phyloP scores from a whole-genome alignment of 2,797 vertebrate species.

The Sciurus vulgaris region DNA sequence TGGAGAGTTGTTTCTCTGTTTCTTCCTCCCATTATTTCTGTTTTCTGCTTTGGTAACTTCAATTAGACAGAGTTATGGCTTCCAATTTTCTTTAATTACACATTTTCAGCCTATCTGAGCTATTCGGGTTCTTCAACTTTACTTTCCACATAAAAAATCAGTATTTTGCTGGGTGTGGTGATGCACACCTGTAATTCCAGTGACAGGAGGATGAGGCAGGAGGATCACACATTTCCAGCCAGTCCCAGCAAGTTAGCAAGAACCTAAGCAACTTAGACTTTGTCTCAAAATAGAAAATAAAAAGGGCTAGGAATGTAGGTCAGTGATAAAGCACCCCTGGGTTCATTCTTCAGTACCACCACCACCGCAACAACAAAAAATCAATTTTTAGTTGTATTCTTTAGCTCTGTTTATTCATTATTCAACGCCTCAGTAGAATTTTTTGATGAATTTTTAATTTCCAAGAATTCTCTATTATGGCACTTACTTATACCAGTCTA shows the following conservation, averaged over 20 bases:
- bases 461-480: not conserved
- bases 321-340: too few relatives aligned
- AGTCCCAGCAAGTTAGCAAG: too few relatives aligned
- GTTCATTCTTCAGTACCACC: too few relatives aligned
- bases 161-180: too few relatives aligned
- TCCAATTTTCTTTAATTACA: not conserved
- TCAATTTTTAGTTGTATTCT: not conserved
- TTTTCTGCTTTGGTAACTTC: not conserved
- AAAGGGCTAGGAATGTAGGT: too few relatives aligned
- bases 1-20: not conserved
- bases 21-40: not conserved
- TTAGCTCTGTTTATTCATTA: not conserved
- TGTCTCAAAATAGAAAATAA: too few relatives aligned
- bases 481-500: not conserved
- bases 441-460: slow-evolving; percentile 5
- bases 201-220: too few relatives aligned
- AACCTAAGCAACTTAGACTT: too few relatives aligned
- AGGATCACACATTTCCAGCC: too few relatives aligned
- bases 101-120: not conserved
- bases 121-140: slow-evolving; percentile 39
- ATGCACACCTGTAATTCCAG: too few relatives aligned
- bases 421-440: not conserved
- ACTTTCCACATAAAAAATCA: not conserved
- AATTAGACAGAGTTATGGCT: not conserved
- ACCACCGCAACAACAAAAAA: not conserved